Evolutionary conservation across 2,113 vertebrate species (phyloP).

Genomic region (Cinclus mexicanus): DNA sequence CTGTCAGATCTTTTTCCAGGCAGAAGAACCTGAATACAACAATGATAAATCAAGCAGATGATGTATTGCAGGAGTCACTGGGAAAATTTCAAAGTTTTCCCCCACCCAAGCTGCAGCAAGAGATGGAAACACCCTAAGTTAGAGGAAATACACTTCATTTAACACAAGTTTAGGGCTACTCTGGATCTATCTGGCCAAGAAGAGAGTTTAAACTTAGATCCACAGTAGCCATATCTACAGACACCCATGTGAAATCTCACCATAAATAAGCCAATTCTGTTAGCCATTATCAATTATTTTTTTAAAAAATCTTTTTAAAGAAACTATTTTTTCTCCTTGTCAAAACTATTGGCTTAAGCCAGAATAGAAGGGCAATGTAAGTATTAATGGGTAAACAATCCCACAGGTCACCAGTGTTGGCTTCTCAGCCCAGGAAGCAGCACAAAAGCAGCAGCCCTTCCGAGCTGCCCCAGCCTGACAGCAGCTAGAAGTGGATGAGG

Average conservation of each 20-base stretch:
- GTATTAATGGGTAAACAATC: neutral
- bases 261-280: neutral
- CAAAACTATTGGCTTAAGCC: neutral
- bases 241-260: neutral
- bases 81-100: neutral
- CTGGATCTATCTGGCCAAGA: neutral
- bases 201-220: neutral
- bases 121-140: neutral
- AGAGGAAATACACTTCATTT: neutral
- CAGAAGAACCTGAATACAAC: neutral
- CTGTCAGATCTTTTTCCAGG: conserved; percentile 19
- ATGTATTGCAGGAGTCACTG: neutral
- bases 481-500: conserved; percentile 45
- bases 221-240: neutral
- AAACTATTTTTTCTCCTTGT: neutral
- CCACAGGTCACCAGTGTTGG: neutral
- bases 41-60: conserved; percentile 17
- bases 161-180: neutral
- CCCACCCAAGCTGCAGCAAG: neutral
- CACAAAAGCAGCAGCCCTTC: conserved; percentile 10
- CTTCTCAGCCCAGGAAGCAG: neutral
- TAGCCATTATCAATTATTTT: neutral
- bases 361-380: neutral
- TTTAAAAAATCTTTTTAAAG: neutral
- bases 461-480: conserved; percentile 25